phyloP scores from a whole-genome alignment of 2,888 invertebrate genomes.

The Metopia argyrocephala region DNA sequence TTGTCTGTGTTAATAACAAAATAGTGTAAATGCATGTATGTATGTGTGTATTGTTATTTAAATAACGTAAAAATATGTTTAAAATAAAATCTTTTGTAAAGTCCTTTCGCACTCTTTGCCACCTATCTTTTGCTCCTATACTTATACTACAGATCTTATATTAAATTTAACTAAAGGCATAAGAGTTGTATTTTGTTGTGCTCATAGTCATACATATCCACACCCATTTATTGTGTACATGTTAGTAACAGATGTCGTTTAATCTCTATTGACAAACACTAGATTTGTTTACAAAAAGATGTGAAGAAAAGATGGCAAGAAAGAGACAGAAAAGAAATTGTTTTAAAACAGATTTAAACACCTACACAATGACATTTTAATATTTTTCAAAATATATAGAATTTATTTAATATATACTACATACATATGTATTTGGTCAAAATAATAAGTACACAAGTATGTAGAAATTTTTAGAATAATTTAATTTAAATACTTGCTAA shows the following conservation, averaged over 20 bases:
- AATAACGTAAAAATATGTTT: neutral
- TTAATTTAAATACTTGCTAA: too few relatives aligned
- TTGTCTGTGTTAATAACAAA: constrained; percentile 21
- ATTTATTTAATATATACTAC: too few relatives aligned
- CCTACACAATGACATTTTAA: constrained; percentile 15
- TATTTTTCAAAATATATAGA: neutral
- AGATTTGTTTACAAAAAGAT: constrained; percentile 30
- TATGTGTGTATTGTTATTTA: constrained; percentile 2
- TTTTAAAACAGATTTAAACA: neutral
- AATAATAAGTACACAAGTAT: too few relatives aligned
- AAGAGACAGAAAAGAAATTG: neutral
- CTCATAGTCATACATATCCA: neutral
- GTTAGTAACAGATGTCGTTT: constrained; percentile 59
- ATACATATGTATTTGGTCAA: neutral
- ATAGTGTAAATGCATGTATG: constrained; percentile 29
- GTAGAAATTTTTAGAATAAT: too few relatives aligned
- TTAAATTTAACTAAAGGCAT: constrained; percentile 39
- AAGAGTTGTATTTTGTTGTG: constrained; percentile 1
- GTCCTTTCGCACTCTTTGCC: neutral
- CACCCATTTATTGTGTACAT: constrained; percentile 20
- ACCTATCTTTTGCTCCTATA: neutral
- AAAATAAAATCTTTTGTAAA: neutral
- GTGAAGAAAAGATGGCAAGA: neutral
- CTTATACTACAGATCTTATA: neutral
- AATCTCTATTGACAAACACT: constrained; percentile 60